phyloP scores from a whole-genome alignment of 2,888 invertebrate species.

The Oscheius sp. region DNA sequence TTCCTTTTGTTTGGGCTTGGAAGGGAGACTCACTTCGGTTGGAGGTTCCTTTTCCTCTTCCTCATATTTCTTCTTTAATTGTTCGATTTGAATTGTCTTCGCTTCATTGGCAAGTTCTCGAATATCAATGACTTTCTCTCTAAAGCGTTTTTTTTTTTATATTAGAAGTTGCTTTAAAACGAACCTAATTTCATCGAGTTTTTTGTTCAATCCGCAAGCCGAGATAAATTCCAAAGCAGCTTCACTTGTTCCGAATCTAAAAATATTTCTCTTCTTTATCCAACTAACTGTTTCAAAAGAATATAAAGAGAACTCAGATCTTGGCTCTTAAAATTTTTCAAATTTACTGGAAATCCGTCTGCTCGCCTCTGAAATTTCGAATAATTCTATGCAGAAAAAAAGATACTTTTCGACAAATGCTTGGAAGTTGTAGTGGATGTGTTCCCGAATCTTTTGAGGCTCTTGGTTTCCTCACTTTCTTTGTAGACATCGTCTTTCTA shows the following conservation, averaged over 20 bases:
- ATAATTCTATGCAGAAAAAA: no score
- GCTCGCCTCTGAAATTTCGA: neutral
- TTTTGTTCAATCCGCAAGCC: constrained; percentile 6
- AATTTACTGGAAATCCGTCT: neutral
- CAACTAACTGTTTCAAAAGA: neutral
- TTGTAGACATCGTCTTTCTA: no score
- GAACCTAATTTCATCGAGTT: neutral
- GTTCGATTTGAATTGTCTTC: neutral
- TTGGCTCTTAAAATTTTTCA: neutral
- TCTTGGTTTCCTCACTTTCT: no score
- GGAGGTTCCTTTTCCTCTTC: no score
- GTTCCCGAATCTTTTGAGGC: no score
- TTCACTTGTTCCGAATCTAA: constrained; percentile 19
- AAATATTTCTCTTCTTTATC: neutral
- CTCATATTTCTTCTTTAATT: no score
- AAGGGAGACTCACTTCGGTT: neutral
- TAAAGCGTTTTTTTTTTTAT: neutral
- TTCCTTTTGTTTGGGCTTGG: no score
- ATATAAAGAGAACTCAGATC: constrained; percentile 13
- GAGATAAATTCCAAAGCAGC: constrained; percentile 2
- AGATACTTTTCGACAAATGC: no score
- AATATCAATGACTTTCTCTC: neutral
- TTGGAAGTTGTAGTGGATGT: no score
- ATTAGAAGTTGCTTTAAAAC: neutral
- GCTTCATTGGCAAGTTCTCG: neutral